A percentile compares a stretch with the other conserved stretches of the same genome.
Conservation (phyloP, 2,113 vertebrate genomes). For the Sitta europaea region DNA sequence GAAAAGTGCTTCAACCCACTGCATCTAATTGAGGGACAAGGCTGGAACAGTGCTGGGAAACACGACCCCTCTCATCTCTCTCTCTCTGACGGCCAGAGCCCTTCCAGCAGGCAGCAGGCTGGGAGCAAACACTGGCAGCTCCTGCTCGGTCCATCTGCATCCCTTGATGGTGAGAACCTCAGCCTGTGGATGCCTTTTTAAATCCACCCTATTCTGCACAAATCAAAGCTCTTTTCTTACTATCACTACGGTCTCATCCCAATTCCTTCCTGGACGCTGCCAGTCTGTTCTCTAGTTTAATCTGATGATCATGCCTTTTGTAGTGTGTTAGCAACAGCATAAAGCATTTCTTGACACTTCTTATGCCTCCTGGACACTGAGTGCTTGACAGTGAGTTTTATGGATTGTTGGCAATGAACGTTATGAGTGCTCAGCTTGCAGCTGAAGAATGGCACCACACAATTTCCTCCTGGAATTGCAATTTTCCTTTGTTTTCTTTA, state of each 20-base stretch:
- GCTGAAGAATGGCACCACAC: neutral
- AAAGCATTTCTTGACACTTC: constrained; percentile 43
- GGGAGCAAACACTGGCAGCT: neutral
- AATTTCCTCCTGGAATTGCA: constrained; percentile 17
- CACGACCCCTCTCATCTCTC: neutral
- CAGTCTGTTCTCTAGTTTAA: constrained; percentile 13
- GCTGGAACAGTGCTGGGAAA: neutral
- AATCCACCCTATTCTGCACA: neutral
- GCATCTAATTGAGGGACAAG: neutral
- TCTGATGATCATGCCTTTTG: constrained; percentile 30
- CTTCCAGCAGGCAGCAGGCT: neutral
- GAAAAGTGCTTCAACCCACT: neutral
- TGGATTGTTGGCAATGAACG: constrained; percentile 11
- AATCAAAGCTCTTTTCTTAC: neutral
- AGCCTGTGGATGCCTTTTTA: neutral
- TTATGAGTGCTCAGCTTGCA: neutral
- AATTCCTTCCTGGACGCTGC: neutral
- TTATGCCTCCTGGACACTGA: constrained; percentile 28
- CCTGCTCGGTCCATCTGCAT: neutral
- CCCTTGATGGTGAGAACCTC: neutral
- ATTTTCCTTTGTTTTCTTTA: neutral
- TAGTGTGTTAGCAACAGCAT: constrained; percentile 41
- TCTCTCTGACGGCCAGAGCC: neutral
- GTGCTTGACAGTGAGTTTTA: constrained; percentile 25
- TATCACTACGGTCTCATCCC: neutral